Evolutionary conservation across 2,113 vertebrate genomes (phyloP), one percentile per base, ranked within the genome.

Genomic region (Grallaria varia): DNA sequence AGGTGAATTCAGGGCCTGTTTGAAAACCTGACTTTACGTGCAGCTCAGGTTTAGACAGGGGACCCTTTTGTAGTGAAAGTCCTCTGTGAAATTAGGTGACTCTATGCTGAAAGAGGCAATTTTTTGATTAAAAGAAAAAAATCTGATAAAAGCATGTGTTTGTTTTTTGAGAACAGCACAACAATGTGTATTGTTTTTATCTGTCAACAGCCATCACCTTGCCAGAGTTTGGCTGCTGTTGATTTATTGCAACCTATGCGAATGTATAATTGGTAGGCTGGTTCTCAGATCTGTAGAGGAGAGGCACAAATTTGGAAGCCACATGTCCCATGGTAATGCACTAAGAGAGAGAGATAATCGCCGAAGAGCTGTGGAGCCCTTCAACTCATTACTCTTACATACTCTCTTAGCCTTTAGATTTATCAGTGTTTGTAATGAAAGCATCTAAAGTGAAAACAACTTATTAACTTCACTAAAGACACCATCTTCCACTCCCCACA

Each of bases 201-300:
- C 97, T 97, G 97, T 98, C 97, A 97, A 97, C 96, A 95, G 96
- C 93, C 96, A 97, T 97, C 96, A 96, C 95, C 96, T 95, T 97
- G 97, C 97, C 97, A 97, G 96, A 74, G 95, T 96, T 97, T 84
- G 92, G 87, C 84, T 92, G 93, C 91, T 94, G 89, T 97, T 98
- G 97, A 98, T 98, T 98, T 97, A 98, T 98, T 97, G 92, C 97
- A 96, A 92, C 93, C 93, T 97, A 93, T 95, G 96, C 0, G 96
- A 97, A 97, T 96, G 96, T 89, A 93, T 97, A 97, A 98, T 97
- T 97, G 97, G 96, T 97, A 97, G 96, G 95, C 87, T 93, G 84
- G 95, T 90, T 95, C 73, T 95, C 75, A 89, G 95, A 97, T 97
- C 96, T 96, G 78, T 1, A 6, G 74, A 96, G 62, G n/a, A 87